phyloP scores from a whole-genome alignment of 1,140 invertebrate species.

The Drosophila tsacasi region DNA sequence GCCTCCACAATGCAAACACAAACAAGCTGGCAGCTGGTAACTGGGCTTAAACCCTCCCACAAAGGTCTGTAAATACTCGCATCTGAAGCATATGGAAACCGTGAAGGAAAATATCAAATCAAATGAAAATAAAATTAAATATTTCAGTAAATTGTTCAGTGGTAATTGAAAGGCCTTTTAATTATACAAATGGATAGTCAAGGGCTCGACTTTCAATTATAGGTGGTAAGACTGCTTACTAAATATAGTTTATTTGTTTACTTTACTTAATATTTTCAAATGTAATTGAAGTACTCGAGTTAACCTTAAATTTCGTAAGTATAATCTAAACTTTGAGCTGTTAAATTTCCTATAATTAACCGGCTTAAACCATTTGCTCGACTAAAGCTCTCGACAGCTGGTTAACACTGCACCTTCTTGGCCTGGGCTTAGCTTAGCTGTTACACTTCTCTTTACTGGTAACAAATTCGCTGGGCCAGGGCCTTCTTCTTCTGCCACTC shows the following conservation, averaged over 20 bases:
- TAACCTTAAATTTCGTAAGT: background rate
- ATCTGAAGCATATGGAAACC: slow-evolving; percentile 57
- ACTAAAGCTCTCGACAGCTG: slow-evolving; percentile 26
- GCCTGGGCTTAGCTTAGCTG: background rate
- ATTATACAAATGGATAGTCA: slow-evolving; percentile 9
- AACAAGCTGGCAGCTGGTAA: slow-evolving; percentile 30
- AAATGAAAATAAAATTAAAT: slow-evolving; percentile 13
- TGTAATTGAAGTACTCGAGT: fast-evolving
- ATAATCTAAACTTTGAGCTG: background rate
- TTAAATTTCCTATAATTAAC: slow-evolving; percentile 12
- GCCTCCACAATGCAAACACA: slow-evolving; percentile 25
- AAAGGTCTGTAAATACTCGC: slow-evolving; percentile 12
- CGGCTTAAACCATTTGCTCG: slow-evolving; percentile 14
- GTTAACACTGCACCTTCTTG: slow-evolving; percentile 23
- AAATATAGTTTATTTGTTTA: background rate
- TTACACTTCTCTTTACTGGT: slow-evolving; percentile 14
- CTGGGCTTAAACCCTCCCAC: slow-evolving; percentile 15
- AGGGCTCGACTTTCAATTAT: background rate
- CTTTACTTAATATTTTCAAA: background rate
- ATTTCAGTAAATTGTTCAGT: slow-evolving; percentile 23
- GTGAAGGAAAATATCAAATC: slow-evolving; percentile 20
- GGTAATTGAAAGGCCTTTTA: slow-evolving; percentile 23
- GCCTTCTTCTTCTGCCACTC: slow-evolving; percentile 1
- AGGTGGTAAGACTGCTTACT: background rate
- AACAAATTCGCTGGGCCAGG: slow-evolving; percentile 30